Conservation (phyloP, 2,113 vertebrate genomes). For the Polyodon spathula region DNA sequence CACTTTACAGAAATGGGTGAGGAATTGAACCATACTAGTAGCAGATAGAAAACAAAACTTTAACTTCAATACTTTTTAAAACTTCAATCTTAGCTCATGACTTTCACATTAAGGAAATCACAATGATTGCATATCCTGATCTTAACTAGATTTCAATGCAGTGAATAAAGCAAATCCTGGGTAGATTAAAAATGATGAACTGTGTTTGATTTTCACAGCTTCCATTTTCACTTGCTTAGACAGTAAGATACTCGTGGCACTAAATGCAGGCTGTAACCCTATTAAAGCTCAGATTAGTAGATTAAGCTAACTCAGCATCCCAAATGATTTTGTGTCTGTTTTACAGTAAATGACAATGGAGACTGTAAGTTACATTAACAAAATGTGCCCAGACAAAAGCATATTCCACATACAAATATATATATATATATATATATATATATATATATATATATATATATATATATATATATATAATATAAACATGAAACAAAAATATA, state of each 20-base stretch:
- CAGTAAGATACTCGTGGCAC: slow-evolving; percentile 9
- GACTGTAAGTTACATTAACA: slow-evolving; percentile 11
- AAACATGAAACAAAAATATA: slow-evolving; percentile 29
- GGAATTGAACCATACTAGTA: too few species aligned
- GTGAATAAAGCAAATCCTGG: slow-evolving; percentile 15
- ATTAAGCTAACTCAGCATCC: background rate
- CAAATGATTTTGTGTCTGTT: background rate
- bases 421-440: too few species aligned
- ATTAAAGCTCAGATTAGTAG: slow-evolving; percentile 6
- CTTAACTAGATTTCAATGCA: too few species aligned
- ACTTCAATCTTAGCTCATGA: too few species aligned
- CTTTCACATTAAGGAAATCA: too few species aligned
- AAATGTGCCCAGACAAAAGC: background rate
- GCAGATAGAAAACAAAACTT: too few species aligned
- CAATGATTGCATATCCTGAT: too few species aligned
- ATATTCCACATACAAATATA: background rate
- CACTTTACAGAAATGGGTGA: too few species aligned
- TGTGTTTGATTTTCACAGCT: slow-evolving; percentile 15
- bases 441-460: too few species aligned
- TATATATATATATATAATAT: slow-evolving; percentile 11
- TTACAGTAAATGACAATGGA: slow-evolving; percentile 8
- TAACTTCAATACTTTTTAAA: too few species aligned
- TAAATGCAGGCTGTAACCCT: background rate
- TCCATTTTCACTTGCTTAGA: slow-evolving; percentile 11
- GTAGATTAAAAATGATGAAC: slow-evolving; percentile 9